phyloP scores from a whole-genome alignment of 2,797 vertebrate genomes.

The Hybognathus amarus region DNA sequence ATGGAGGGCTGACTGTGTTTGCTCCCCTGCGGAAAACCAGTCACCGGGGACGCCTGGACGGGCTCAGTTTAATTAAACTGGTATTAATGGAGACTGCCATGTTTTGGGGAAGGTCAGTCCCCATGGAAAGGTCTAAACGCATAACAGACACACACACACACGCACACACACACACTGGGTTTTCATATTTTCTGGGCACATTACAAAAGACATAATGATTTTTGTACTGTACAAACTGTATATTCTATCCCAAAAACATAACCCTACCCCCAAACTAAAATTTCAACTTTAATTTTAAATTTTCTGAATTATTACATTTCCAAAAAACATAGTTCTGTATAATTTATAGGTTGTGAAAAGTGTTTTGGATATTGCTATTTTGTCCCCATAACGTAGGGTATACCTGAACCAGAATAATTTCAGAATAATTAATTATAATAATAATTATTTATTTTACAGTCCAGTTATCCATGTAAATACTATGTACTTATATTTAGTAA shows the following conservation, averaged over 20 bases:
- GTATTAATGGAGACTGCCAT: conserved; percentile 68
- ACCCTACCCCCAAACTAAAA: too few relatives aligned
- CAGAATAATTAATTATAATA: too few relatives aligned
- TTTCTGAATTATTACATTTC: too few relatives aligned
- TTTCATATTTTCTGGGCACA: not conserved
- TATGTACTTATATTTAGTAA: too few relatives aligned
- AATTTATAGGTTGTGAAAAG: not conserved
- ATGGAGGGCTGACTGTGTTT: conserved; percentile 5
- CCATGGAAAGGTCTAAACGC: conserved; percentile 52
- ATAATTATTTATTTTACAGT: too few relatives aligned
- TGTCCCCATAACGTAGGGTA: too few relatives aligned
- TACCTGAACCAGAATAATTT: too few relatives aligned
- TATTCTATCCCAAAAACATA: too few relatives aligned
- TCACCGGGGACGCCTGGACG: conserved; percentile 1
- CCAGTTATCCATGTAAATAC: too few relatives aligned
- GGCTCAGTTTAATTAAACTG: conserved; percentile 75
- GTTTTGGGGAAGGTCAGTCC: conserved; percentile 68
- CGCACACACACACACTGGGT: not conserved
- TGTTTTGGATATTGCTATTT: not conserved
- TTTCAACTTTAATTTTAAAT: too few relatives aligned
- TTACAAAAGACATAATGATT: not conserved
- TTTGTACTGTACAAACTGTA: not conserved
- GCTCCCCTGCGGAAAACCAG: conserved; percentile 41
- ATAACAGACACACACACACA: not conserved
- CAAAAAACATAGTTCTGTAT: too few relatives aligned